Percentiles rank a stretch among this genome's conserved stretches.
Conservation (phyloP, 2,113 vertebrate species). For the Antechinus stuartii region DNA sequence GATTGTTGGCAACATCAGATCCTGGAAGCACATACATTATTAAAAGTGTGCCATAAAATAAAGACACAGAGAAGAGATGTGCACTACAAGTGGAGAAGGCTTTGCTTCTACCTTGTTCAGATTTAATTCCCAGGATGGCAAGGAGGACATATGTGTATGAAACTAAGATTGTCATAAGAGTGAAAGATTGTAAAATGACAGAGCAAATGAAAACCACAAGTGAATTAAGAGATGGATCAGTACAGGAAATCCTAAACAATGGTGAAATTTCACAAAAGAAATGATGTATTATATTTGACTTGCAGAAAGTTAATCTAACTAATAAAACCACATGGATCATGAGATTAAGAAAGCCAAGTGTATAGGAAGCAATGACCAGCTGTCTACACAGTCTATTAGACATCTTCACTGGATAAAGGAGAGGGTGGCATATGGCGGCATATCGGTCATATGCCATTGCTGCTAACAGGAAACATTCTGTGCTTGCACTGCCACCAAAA, state of each 20-base stretch:
- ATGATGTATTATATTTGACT: constrained; percentile 73
- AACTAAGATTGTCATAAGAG: constrained; percentile 63
- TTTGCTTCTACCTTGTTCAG: constrained; percentile 51
- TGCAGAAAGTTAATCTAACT: constrained; percentile 81
- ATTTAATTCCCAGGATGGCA: constrained; percentile 54
- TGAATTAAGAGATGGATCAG: constrained; percentile 58
- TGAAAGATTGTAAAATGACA: constrained; percentile 57
- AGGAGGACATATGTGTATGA: constrained; percentile 62
- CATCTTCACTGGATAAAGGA: constrained; percentile 71
- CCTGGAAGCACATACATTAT: constrained; percentile 63
- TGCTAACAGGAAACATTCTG: constrained; percentile 57
- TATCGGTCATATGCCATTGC: constrained; percentile 62
- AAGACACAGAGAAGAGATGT: constrained; percentile 46
- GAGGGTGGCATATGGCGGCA: constrained; percentile 70
- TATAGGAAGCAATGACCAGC: constrained; percentile 59
- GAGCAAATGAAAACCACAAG: constrained; percentile 67
- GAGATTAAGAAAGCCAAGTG: constrained; percentile 68
- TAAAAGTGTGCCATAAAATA: constrained; percentile 63
- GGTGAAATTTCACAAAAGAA: constrained; percentile 76
- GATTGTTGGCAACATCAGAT: constrained; percentile 11
- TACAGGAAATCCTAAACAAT: constrained; percentile 73
- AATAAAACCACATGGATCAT: constrained; percentile 68
- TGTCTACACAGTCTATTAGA: constrained; percentile 49
- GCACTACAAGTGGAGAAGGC: constrained; percentile 65
- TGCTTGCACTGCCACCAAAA: constrained; percentile 66